Percentiles rank a stretch among this genome's conserved stretches.
Evolutionary conservation across 1,140 invertebrate genomes (phyloP).

Genomic region (Scaptodrosophila lebanonensis): DNA sequence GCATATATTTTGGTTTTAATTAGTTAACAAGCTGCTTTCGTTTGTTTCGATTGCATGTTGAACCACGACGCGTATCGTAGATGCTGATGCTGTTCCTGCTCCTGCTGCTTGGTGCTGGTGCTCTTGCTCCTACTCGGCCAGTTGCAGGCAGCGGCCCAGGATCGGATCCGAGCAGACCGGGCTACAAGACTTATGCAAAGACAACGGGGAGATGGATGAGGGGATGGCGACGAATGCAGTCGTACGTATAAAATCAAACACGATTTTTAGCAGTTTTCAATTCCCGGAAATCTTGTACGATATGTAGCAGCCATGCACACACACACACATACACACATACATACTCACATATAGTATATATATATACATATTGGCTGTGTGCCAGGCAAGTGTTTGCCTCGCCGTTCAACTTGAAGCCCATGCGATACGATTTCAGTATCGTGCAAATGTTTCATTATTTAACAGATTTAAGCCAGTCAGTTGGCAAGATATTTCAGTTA

Average conservation of each 20-base stretch:
- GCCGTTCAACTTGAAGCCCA: conserved; percentile 2
- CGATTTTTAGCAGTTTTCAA: conserved; percentile 76
- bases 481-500: too few relatives aligned
- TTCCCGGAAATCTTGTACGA: conserved; percentile 75
- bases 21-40: conserved; percentile 77
- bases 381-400: conserved; percentile 14
- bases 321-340: too few relatives aligned
- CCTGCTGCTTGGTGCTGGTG: not conserved
- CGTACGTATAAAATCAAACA: conserved; percentile 67
- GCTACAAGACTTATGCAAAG: conserved; percentile 2
- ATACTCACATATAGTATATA: too few relatives aligned
- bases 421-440: conserved; percentile 63
- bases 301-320: conserved; percentile 61
- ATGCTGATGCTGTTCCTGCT: conserved; percentile 41
- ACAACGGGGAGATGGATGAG: conserved; percentile 18
- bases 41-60: conserved; percentile 76
- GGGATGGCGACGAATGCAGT: not conserved
- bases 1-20: conserved; percentile 77
- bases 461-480: conserved; percentile 68
- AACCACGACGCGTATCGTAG: conserved; percentile 72
- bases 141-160: conserved; percentile 55
- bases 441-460: conserved; percentile 74
- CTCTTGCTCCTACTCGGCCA: not conserved
- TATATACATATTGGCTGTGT: conserved; percentile 37
- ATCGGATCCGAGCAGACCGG: too few relatives aligned